These are phyloP conservation scores for Fopius arisanus DNA, from an alignment of 1,140 invertebrate species.

Conservation along the genomic window DNA sequence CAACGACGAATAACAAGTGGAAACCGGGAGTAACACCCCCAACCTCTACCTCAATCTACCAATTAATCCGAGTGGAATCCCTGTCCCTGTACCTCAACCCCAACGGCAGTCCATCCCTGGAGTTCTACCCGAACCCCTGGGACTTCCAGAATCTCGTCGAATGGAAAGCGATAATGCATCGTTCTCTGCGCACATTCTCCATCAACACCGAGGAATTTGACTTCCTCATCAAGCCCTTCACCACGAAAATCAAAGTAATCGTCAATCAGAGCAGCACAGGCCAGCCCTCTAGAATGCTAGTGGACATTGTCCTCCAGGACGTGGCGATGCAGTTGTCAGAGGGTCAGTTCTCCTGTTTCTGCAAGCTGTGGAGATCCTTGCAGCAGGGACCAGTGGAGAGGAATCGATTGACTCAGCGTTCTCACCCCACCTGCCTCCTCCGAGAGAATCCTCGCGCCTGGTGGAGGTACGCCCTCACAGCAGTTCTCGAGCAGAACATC, in stretches of 20 bases:
- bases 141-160: constrained; percentile 69
- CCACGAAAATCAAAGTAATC: constrained; percentile 82
- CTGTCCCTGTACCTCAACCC: constrained; percentile 82
- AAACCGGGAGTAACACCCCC: constrained; percentile 74
- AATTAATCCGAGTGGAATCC: constrained; percentile 80
- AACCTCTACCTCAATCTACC: constrained; percentile 74
- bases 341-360: constrained; percentile 76
- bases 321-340: constrained; percentile 77
- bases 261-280: constrained; percentile 77
- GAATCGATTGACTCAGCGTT: constrained; percentile 46
- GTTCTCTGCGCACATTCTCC: constrained; percentile 78
- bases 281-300: constrained; percentile 75
- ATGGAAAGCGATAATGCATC: constrained; percentile 76
- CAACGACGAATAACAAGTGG: constrained; percentile 88
- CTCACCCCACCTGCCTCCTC: constrained; percentile 62
- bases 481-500: constrained; percentile 76
- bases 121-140: constrained; percentile 64
- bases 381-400: constrained; percentile 73
- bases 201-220: constrained; percentile 78
- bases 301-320: constrained; percentile 81
- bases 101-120: constrained; percentile 62
- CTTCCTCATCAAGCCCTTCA: constrained; percentile 78
- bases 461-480: constrained; percentile 82
- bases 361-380: constrained; percentile 73
- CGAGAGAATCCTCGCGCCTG: constrained; percentile 65